Conservation (phyloP, 1,140 invertebrate genomes). For the Zaprionus lachaisei region DNA sequence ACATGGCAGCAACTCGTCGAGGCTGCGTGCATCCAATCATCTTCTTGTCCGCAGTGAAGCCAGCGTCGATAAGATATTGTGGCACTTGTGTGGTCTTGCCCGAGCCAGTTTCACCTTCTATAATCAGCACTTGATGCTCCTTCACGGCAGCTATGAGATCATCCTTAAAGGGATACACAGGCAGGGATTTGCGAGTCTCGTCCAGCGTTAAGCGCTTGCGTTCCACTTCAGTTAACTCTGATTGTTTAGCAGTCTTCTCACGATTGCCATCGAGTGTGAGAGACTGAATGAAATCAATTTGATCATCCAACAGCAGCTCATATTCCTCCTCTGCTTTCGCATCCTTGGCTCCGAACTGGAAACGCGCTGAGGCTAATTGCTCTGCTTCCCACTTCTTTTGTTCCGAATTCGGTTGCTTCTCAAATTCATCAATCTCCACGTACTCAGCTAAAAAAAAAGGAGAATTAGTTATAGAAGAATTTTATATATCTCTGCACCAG, state of each 20-base stretch:
- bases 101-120: slow-evolving; percentile 98
- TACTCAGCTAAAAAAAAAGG: slow-evolving; percentile 86
- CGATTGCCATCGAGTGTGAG: slow-evolving; percentile 93
- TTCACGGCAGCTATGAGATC: slow-evolving; percentile 95
- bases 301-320: slow-evolving; percentile 97
- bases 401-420: slow-evolving; percentile 94
- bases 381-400: slow-evolving; percentile 99
- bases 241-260: slow-evolving; percentile 86
- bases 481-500: not conserved
- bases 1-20: slow-evolving; percentile 98
- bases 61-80: slow-evolving; percentile 97
- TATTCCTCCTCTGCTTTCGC: slow-evolving; percentile 91
- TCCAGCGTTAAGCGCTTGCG: slow-evolving; percentile 93
- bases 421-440: slow-evolving; percentile 94
- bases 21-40: slow-evolving; percentile 97
- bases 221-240: slow-evolving; percentile 88
- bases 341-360: slow-evolving; percentile 94
- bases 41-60: slow-evolving; percentile 93
- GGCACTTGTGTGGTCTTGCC: slow-evolving; percentile 99
- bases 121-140: slow-evolving; percentile 96
- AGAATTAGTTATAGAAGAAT: not conserved
- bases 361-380: slow-evolving; percentile 96
- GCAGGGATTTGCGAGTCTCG: slow-evolving; percentile 97
- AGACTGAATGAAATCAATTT: slow-evolving; percentile 98
- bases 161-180: slow-evolving; percentile 96